Percentiles rank a stretch among this genome's conserved stretches.
phyloP scores from a whole-genome alignment of 1,140 invertebrate species.

The Drosophila prosaltans region DNA sequence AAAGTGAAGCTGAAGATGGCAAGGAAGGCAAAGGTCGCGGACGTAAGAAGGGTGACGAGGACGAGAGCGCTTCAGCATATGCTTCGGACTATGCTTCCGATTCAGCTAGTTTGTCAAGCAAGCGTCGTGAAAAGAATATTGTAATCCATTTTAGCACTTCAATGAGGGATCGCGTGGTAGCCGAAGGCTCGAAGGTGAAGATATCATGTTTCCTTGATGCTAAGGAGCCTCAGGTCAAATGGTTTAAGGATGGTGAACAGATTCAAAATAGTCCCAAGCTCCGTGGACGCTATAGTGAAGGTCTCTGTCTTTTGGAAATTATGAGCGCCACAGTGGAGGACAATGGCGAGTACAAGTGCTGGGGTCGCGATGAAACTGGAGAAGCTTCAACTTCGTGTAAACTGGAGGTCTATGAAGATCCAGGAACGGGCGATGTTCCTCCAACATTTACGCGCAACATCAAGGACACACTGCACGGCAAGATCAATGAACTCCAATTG shows the following conservation, averaged over 20 bases:
- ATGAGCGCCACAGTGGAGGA: conserved; percentile 85
- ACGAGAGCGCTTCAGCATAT: conserved; percentile 52
- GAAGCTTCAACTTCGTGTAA: conserved; percentile 72
- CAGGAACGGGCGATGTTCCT: conserved; percentile 77
- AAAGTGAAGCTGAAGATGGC: conserved; percentile 57
- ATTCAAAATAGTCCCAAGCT: conserved; percentile 83
- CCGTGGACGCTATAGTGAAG: conserved; percentile 85
- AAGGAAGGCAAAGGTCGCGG: conserved; percentile 58
- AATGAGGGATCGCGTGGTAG: conserved; percentile 90
- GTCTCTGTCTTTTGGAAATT: conserved; percentile 87
- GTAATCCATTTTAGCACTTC: conserved; percentile 79
- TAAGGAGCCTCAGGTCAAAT: conserved; percentile 88
- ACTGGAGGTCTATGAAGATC: conserved; percentile 73
- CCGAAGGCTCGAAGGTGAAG: conserved; percentile 89
- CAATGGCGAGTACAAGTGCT: conserved; percentile 87
- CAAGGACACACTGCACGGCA: conserved; percentile 87
- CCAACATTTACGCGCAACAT: conserved; percentile 82
- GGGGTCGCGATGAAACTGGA: conserved; percentile 85
- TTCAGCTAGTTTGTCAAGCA: conserved; percentile 71
- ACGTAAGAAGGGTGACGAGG: conserved; percentile 65
- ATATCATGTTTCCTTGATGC: conserved; percentile 94
- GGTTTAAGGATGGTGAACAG: conserved; percentile 88
- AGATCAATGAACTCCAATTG: conserved; percentile 89
- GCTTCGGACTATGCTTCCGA: conserved; percentile 70
- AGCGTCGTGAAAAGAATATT: conserved; percentile 76